These are phyloP conservation scores for Baryphthengus martii DNA, from an alignment of 2,113 vertebrate genomes.

Conservation along the genomic window DNA sequence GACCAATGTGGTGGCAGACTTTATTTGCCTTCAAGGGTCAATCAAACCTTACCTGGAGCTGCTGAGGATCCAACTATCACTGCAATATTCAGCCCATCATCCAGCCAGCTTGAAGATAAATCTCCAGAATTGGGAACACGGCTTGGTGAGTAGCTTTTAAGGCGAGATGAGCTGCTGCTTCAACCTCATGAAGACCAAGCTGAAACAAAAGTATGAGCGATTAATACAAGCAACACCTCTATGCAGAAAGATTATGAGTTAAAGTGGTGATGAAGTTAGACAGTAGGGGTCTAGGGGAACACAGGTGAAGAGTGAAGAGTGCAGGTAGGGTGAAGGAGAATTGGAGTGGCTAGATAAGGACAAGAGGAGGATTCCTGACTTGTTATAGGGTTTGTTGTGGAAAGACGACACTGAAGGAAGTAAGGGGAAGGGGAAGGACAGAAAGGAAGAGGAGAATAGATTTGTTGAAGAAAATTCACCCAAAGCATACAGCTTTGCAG, in stretches of 20 bases:
- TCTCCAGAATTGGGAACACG: neutral
- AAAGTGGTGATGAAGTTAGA: neutral
- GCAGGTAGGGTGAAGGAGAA: neutral
- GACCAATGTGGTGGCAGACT: no score
- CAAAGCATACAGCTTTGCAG: neutral
- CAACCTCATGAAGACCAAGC: neutral
- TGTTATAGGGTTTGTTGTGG: fast-evolving
- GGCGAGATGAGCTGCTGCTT: neutral
- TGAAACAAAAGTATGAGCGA: neutral
- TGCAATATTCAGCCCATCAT: neutral
- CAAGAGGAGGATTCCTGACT: neutral
- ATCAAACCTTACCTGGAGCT: neutral
- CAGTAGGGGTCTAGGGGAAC: neutral
- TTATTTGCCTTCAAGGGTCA: neutral
- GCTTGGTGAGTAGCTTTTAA: neutral
- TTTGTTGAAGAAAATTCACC: neutral
- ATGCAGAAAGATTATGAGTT: neutral
- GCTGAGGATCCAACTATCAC: neutral
- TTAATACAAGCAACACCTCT: neutral
- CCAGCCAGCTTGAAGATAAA: neutral
- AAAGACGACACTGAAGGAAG: neutral
- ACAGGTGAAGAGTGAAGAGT: neutral
- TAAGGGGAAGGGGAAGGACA: neutral
- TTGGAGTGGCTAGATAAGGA: neutral
- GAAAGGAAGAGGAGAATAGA: neutral